Evolutionary conservation across 2,888 invertebrate genomes (phyloP).

Genomic region (Busseola fusca): DNA sequence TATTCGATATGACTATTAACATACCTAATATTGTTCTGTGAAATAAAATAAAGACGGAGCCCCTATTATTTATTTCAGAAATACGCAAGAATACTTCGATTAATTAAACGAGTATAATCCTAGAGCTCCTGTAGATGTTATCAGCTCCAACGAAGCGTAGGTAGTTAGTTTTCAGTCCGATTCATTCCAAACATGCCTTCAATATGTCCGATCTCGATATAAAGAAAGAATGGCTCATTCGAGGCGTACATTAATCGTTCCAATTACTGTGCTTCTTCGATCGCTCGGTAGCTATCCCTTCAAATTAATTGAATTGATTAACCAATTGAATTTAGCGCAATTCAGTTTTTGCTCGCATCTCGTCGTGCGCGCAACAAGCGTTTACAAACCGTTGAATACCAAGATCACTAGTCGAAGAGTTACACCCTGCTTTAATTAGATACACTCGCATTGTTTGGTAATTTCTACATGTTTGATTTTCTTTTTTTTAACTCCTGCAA

Average conservation of each 20-base stretch:
- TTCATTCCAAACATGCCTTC: conserved; percentile 77
- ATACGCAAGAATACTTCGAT: conserved; percentile 8
- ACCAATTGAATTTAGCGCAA: conserved; percentile 83
- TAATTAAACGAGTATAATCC: conserved; percentile 49
- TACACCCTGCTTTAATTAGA: conserved; percentile 50
- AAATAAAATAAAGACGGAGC: background rate
- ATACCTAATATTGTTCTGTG: background rate
- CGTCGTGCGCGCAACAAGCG: conserved; percentile 55
- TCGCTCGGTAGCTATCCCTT: conserved; percentile 77
- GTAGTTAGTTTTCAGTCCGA: conserved; percentile 68
- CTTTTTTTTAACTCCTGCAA: conserved; percentile 31
- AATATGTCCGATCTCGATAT: conserved; percentile 77
- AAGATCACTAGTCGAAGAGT: conserved; percentile 41
- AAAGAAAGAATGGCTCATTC: conserved; percentile 77
- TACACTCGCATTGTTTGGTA: conserved; percentile 54
- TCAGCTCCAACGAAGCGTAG: conserved; percentile 71
- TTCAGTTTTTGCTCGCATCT: conserved; percentile 76
- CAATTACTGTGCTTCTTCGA: conserved; percentile 78
- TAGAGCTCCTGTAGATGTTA: conserved; percentile 69
- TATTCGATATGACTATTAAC: background rate
- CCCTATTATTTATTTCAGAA: conserved; percentile 9
- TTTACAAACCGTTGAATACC: conserved; percentile 51
- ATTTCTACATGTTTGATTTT: conserved; percentile 47
- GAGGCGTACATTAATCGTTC: conserved; percentile 80
- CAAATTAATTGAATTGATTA: conserved; percentile 87